Percentiles rank a stretch among this genome's conserved stretches.
phyloP scores from a whole-genome alignment of 2,113 vertebrate species.

The Agapornis roseicollis region DNA sequence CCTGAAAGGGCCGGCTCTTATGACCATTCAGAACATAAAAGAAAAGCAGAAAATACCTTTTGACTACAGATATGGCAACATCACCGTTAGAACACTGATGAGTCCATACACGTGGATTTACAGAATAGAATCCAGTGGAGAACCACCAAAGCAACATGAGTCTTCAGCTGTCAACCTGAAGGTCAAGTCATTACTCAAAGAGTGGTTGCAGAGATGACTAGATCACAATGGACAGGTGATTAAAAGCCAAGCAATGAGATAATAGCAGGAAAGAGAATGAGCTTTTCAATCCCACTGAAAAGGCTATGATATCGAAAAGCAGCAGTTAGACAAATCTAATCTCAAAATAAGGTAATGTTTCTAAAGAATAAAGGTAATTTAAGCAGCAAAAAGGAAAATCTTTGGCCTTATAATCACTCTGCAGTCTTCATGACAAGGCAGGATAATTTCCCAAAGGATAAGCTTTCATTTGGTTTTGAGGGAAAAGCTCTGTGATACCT shows the following conservation, averaged over 20 bases:
- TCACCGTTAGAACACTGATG: not conserved
- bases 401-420: not conserved
- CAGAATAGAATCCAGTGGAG: not conserved
- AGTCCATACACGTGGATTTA: fast-evolving
- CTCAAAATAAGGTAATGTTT: not conserved
- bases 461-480: not conserved
- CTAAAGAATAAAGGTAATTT: not conserved
- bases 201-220: not conserved
- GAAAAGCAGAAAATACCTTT: not conserved
- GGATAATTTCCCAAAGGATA: not conserved
- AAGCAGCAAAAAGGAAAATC: not conserved
- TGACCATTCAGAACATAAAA: not conserved
- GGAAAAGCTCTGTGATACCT: not conserved
- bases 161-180: not conserved
- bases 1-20: not conserved
- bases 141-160: not conserved
- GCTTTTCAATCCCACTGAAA: not conserved
- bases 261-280: not conserved
- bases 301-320: not conserved
- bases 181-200: not conserved
- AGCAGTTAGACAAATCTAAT: not conserved
- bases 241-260: not conserved
- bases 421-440: not conserved
- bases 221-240: not conserved
- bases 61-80: not conserved